Conservation (phyloP, 2,888 invertebrate genomes). For the Venusia cambrica region DNA sequence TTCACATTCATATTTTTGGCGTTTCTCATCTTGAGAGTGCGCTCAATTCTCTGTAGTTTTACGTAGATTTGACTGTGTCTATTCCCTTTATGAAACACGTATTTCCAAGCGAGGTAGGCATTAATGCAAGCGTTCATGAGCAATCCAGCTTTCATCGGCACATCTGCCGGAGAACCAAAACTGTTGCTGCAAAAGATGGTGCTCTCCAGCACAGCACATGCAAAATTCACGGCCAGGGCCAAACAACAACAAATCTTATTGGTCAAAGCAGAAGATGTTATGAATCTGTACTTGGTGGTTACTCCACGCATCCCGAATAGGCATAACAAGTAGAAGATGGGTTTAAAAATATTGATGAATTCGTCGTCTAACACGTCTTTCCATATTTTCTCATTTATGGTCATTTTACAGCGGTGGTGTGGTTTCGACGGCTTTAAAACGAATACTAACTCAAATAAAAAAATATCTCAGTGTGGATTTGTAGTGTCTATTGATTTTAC, state of each 20-base stretch:
- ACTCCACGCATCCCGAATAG: constrained; percentile 49
- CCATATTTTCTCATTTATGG: constrained; percentile 22
- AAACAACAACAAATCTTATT: constrained; percentile 41
- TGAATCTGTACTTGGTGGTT: constrained; percentile 46
- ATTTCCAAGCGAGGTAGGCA: constrained; percentile 36
- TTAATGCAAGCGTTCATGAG: constrained; percentile 35
- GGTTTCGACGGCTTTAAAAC: too few species aligned
- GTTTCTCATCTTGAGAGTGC: constrained; percentile 39
- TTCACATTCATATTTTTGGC: constrained; percentile 35
- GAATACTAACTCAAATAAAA: too few species aligned
- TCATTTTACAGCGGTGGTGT: too few species aligned
- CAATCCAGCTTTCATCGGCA: constrained; percentile 39
- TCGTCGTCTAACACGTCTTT: constrained; percentile 53
- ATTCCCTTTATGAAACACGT: constrained; percentile 31
- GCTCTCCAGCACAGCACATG: constrained; percentile 31
- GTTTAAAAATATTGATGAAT: constrained; percentile 46
- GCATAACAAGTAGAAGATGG: constrained; percentile 40
- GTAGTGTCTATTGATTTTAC: too few species aligned
- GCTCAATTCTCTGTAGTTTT: constrained; percentile 56
- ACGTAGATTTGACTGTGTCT: constrained; percentile 47
- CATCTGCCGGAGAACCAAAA: constrained; percentile 32
- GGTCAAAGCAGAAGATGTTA: constrained; percentile 38
- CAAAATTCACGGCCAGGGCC: constrained; percentile 38
- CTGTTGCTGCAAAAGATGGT: constrained; percentile 32
- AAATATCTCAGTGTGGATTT: too few species aligned